These are phyloP conservation scores for Sphinx pinastri DNA, from an alignment of 2,888 invertebrate species.

Conservation along the genomic window DNA sequence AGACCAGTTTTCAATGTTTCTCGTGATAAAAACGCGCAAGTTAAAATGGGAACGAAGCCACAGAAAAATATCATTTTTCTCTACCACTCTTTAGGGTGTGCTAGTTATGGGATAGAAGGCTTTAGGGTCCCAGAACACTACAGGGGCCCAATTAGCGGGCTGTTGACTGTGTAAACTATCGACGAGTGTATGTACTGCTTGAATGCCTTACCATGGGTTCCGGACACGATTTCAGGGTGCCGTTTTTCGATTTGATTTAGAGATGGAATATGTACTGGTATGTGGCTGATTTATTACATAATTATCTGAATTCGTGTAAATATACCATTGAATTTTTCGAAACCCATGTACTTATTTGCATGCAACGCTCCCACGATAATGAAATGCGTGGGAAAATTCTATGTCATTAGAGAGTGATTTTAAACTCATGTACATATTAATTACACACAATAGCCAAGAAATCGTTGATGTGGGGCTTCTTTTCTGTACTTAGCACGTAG, in stretches of 20 bases:
- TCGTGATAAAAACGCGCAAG: no score
- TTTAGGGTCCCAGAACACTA: background rate
- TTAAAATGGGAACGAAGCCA: background rate
- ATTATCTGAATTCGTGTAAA: no score
- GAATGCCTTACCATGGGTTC: constrained; percentile 7
- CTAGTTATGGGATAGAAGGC: background rate
- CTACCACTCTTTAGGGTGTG: background rate
- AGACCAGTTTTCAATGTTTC: no score
- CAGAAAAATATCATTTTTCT: background rate
- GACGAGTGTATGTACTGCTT: constrained; percentile 1
- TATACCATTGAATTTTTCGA: background rate
- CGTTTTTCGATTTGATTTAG: background rate
- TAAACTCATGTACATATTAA: background rate
- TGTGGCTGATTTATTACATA: no score
- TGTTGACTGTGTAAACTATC: constrained; percentile 14
- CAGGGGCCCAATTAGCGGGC: constrained; percentile 7
- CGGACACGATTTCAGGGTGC: background rate
- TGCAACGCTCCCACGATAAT: background rate
- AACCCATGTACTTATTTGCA: constrained; percentile 5
- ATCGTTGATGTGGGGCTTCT: background rate
- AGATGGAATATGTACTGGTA: no score
- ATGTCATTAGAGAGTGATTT: constrained; percentile 18
- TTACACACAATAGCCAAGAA: background rate
- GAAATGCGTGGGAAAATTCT: constrained; percentile 19
- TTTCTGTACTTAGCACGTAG: background rate